Evolutionary conservation across 2,888 invertebrate genomes (phyloP).

Genomic region (Acanthosepion lycidas): DNA sequence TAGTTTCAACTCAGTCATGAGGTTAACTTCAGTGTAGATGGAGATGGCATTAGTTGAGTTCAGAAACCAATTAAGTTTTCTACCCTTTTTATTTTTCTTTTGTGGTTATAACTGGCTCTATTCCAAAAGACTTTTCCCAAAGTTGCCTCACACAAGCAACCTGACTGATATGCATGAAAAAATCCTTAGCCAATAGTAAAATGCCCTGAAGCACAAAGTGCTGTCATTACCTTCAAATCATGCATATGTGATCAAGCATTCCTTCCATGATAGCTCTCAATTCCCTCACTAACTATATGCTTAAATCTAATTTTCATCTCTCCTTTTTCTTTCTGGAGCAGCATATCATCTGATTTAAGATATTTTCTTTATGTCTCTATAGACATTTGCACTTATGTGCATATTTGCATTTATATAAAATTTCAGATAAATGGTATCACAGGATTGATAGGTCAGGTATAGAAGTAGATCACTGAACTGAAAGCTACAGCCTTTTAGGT

Average conservation of each 20-base stretch:
- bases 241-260: slow-evolving; percentile 7
- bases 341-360: neutral
- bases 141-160: slow-evolving; percentile 14
- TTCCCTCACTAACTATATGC: neutral
- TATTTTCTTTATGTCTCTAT: too few relatives aligned
- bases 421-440: neutral
- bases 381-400: neutral
- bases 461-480: neutral
- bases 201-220: slow-evolving; percentile 34
- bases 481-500: neutral
- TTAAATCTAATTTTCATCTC: neutral
- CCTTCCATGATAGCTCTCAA: neutral
- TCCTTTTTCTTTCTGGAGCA: neutral
- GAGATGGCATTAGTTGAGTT: neutral
- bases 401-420: neutral
- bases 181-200: neutral
- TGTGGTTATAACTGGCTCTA: neutral
- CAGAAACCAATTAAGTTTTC: neutral
- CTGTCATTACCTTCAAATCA: slow-evolving; percentile 40
- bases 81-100: neutral
- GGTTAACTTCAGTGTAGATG: neutral
- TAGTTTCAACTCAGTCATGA: neutral
- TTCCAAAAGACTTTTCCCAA: neutral
- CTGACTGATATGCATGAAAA: neutral
- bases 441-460: neutral